Percentiles rank a stretch among this genome's conserved stretches.
Evolutionary conservation across 2,113 vertebrate species (phyloP).

Genomic region (Pseudopipra pipra): DNA sequence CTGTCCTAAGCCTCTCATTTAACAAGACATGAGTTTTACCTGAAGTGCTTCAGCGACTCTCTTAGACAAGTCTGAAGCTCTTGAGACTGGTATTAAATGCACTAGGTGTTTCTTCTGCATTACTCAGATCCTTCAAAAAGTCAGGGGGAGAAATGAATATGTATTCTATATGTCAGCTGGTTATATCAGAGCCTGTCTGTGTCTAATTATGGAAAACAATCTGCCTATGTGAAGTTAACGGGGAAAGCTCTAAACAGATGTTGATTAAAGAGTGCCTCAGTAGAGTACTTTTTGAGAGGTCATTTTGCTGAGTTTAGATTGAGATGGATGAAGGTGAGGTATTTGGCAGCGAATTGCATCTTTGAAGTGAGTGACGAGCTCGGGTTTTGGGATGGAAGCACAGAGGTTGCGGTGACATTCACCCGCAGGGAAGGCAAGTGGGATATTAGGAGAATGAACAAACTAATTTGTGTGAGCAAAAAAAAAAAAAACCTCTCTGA

Average conservation of each 20-base stretch:
- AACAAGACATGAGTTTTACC: constrained; percentile 22
- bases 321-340: constrained; percentile 61
- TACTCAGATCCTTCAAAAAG: constrained; percentile 51
- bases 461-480: not conserved
- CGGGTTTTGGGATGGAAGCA: not conserved
- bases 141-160: constrained; percentile 64
- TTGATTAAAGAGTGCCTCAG: constrained; percentile 67
- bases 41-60: constrained; percentile 46
- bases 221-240: constrained; percentile 37
- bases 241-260: constrained; percentile 60
- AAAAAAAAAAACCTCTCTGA: not conserved
- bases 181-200: constrained; percentile 42
- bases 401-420: constrained; percentile 25
- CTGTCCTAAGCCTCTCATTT: constrained; percentile 42
- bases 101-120: constrained; percentile 48
- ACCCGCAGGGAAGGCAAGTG: not conserved
- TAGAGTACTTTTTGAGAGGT: constrained; percentile 47
- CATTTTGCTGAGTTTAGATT: constrained; percentile 57
- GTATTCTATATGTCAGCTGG: constrained; percentile 63
- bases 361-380: constrained; percentile 41
- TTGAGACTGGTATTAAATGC: constrained; percentile 59
- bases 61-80: constrained; percentile 60
- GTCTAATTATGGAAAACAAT: constrained; percentile 66
- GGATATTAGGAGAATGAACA: not conserved
- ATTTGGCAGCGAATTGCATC: constrained; percentile 40